Evolutionary conservation across 92 coral and sea anemone species (phyloP), one percentile per base, ranked within the genome.

Genomic region (Paramuricea clavata): DNA sequence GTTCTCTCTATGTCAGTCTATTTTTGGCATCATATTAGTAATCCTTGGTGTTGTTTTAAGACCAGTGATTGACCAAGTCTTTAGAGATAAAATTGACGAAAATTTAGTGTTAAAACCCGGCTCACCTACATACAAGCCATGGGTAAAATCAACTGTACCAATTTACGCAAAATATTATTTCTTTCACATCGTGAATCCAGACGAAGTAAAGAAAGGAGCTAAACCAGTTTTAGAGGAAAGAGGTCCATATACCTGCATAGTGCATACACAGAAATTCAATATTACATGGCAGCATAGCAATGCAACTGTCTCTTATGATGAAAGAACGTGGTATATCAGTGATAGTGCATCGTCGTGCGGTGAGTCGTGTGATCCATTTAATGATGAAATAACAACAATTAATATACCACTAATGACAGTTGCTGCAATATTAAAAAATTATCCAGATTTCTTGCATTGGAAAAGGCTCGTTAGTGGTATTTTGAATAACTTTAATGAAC

Each of bases 201-300:
- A 68, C 32, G 97, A 93, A 60, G 75, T 95, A 10, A 89, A 76
- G 22, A 64, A 83, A 5, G 98, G 98, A 6, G 57, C 71, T 2
- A 85, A 31, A 9, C 97, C 98, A 9, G 86, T 72, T 21, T 91
- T 95, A 2, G 86, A 78, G 33, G 93, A 95, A 49, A 72, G 43
- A 69, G 98, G 98, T 16, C 98, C 98, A 0, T 95, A 93, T 77
- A 39, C 92, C 19, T 95, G 89, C 90, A 84, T 88, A 32, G 94
- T 85, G 49, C 82, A 81, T 81, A 80, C 88, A 22, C 74, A 82
- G 50, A 95, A 92, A 78, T 36, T 70, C 31, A 93, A 92, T 76
- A 50, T 95, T 21, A 39, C 92, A 2, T 95, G 94, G 92, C 81
- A 89, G 47, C 23, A 74, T 0, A 89, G 85, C 16, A 72, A 84